Evolutionary conservation across 92 coral and sea anemone species (phyloP).

Genomic region (Epizoanthus scotinus): DNA sequence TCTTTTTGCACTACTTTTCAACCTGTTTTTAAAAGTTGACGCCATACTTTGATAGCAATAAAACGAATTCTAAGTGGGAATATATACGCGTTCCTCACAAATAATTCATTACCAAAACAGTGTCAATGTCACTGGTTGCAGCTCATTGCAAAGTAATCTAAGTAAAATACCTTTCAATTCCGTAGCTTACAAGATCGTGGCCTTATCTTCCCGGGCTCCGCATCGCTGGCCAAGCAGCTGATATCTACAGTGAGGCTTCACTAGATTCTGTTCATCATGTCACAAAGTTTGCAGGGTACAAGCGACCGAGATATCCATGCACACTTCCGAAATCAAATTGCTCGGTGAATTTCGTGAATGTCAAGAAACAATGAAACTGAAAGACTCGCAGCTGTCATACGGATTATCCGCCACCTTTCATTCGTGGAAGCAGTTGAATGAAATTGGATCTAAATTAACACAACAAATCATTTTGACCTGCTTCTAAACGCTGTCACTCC

Average conservation of each 20-base stretch:
- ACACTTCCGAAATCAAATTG: conserved; percentile 7
- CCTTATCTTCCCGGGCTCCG: conserved; percentile 4
- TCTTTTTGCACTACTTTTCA: too few relatives aligned
- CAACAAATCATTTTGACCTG: conserved; percentile 36
- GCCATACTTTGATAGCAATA: too few relatives aligned
- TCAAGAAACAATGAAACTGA: conserved; percentile 16
- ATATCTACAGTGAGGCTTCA: neutral
- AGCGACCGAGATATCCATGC: conserved; percentile 9
- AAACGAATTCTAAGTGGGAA: too few relatives aligned
- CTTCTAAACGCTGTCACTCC: conserved; percentile 17
- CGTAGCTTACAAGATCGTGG: neutral
- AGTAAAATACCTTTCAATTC: conserved; percentile 11
- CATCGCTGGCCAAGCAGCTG: conserved; percentile 11
- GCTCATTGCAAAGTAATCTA: conserved; percentile 19
- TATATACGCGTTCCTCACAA: neutral
- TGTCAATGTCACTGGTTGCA: conserved; percentile 6
- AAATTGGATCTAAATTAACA: conserved; percentile 39
- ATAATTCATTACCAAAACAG: conserved; percentile 1
- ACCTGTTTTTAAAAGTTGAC: too few relatives aligned
- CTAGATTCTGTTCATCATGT: neutral
- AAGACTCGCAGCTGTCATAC: conserved; percentile 20
- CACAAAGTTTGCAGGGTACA: neutral
- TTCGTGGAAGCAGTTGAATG: conserved; percentile 11
- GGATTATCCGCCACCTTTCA: conserved; percentile 32
- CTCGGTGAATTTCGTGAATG: conserved; percentile 1